phyloP scores from a whole-genome alignment of 30 jellyfish, hydroid and myxozoan species.

The Turritopsis rubra region DNA sequence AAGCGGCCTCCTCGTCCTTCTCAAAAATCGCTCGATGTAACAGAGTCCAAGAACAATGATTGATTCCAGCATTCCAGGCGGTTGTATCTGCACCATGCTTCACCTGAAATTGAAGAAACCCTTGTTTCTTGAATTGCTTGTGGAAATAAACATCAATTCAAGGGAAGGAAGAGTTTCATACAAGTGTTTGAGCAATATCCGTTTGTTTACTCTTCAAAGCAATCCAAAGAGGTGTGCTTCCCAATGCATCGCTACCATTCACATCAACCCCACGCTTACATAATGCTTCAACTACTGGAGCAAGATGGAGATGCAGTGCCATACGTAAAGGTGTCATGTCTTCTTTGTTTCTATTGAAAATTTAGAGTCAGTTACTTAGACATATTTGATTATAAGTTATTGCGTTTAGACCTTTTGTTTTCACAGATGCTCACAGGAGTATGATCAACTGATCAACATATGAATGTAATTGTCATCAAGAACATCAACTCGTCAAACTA shows the following conservation, averaged over 20 bases:
- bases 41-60: conserved; percentile 76
- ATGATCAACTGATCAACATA: too few species aligned
- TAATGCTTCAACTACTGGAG: conserved; percentile 73
- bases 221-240: conserved; percentile 80
- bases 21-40: conserved; percentile 88
- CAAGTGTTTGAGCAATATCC: conserved; percentile 70
- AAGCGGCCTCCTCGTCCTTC: conserved; percentile 78
- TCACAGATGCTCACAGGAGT: background rate
- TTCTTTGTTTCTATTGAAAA: conserved; percentile 46
- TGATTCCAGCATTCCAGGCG: conserved; percentile 64
- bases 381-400: too few species aligned
- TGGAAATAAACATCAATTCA: background rate
- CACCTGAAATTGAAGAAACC: conserved; percentile 33
- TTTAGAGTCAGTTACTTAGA: background rate
- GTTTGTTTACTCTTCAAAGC: conserved; percentile 72
- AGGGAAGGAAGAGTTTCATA: conserved; percentile 15
- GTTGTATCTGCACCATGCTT: conserved; percentile 83
- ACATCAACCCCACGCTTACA: conserved; percentile 87
- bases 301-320: conserved; percentile 70
- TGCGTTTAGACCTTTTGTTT: background rate
- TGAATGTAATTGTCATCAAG: background rate
- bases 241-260: conserved; percentile 62
- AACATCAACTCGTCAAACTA: background rate
- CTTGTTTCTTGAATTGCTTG: background rate
- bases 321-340: conserved; percentile 74